Evolutionary conservation across 1,140 invertebrate species (phyloP).

Genomic region (Stegodyphus dumicola): DNA sequence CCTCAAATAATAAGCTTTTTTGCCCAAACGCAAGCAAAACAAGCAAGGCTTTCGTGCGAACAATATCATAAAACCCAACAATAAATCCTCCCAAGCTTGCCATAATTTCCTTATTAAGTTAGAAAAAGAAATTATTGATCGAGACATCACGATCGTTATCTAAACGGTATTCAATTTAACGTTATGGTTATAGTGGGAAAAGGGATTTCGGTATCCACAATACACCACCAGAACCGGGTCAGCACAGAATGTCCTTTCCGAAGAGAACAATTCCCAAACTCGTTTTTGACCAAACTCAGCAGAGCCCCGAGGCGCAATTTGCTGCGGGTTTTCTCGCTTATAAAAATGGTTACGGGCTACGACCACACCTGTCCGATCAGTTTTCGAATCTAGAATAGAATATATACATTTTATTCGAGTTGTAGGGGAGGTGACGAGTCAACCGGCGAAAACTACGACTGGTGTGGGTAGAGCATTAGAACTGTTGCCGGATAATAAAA

Average conservation of each 20-base stretch:
- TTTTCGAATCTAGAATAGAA: conserved; percentile 16
- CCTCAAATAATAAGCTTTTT: too few species aligned
- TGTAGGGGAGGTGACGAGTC: too few species aligned
- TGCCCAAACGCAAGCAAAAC: too few species aligned
- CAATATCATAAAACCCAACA: too few species aligned
- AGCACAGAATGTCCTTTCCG: conserved; percentile 18
- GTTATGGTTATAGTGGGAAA: background rate
- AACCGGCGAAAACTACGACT: too few species aligned
- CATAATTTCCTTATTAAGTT: too few species aligned
- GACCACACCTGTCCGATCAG: conserved; percentile 24
- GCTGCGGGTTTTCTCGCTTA: background rate
- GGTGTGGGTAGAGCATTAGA: too few species aligned
- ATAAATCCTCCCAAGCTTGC: too few species aligned
- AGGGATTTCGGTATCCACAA: too few species aligned
- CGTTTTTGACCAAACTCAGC: conserved; percentile 13
- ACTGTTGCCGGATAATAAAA: too few species aligned
- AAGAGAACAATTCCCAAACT: conserved; percentile 6
- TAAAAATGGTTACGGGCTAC: background rate
- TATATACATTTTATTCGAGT: background rate
- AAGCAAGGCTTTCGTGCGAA: too few species aligned
- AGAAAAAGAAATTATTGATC: background rate
- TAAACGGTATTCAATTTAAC: conserved; percentile 1
- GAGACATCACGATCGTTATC: conserved; percentile 2
- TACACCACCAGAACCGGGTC: too few species aligned
- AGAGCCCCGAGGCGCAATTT: background rate